Base-by-base conservation (phyloP, 2,888 invertebrate genomes). In the Heterodera filipjevi region DNA sequence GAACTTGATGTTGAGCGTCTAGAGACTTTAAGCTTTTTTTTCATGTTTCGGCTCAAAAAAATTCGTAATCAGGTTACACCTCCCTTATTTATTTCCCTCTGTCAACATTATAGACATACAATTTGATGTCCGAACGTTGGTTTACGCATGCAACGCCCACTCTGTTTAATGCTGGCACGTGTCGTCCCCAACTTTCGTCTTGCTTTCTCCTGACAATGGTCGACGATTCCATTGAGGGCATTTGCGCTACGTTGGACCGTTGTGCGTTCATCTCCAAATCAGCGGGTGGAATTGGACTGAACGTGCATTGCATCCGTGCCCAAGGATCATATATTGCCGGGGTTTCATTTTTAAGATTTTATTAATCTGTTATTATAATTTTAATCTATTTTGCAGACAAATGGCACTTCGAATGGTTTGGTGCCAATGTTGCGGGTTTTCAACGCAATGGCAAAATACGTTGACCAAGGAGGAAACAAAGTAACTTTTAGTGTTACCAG, bases 81-180 rank as follows among this genome's bases (percentile, higher is more conserved):
- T n/a, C n/a, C n/a, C n/a, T n/a, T n/a, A n/a, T n/a, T n/a, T n/a
- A n/a, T n/a, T n/a, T n/a, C n/a, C n/a, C n/a, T n/a, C n/a, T n/a
- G n/a, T 77, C 44, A 77, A 10, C 19, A 10, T 82, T 85, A 22
- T 85, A 91, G 91, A 97, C 98, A 0, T 99, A 99, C 90, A 95
- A 99, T 90, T 92, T 95, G 80, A 91, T 99, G 85, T 98, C 98
- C 0, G 95, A 96, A 89, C 91, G 94, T 86, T 97, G 94, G 92
- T 99, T 99, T 89, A 99, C 96, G 0, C 98, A 99, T 91, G 98
- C 97, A 3, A 96, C 96, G 44, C 97, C 99, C 0, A 99, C 99
- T 0, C 92, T 99, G 49, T 99, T 97, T 90, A 94, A 96, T 83
- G 95, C 98, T 66, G 97, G 94, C 39, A 97, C 98, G 1, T 93